Evolutionary conservation across 2,797 vertebrate genomes (phyloP).

Genomic region (Capromys pilorides): DNA sequence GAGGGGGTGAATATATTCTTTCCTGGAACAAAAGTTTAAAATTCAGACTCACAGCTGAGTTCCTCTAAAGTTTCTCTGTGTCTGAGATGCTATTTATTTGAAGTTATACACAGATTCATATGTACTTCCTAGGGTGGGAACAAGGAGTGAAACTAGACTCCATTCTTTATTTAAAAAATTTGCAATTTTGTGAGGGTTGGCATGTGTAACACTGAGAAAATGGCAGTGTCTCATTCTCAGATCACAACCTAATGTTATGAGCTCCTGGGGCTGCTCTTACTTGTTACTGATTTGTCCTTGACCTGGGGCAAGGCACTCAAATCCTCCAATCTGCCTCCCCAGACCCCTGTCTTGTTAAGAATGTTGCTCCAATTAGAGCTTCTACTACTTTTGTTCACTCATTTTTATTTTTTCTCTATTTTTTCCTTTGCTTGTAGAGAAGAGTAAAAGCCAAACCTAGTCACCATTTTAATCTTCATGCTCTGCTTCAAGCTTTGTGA

Average conservation of each 20-base stretch:
- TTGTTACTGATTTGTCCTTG: neutral
- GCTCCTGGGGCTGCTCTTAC: neutral
- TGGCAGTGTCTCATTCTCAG: neutral
- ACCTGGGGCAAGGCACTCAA: neutral
- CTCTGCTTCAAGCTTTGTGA: conserved; percentile 60
- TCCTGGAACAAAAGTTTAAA: neutral
- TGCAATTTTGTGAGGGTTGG: neutral
- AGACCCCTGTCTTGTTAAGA: neutral
- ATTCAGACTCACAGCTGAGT: neutral
- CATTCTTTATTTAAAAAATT: neutral
- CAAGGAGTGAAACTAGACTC: neutral
- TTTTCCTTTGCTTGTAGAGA: neutral
- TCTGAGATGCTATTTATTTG: neutral
- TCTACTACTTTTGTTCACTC: neutral
- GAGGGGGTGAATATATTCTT: neutral
- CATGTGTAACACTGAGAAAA: neutral
- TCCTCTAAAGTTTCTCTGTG: neutral
- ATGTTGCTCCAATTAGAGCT: neutral
- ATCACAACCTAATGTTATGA: neutral
- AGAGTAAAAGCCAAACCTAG: neutral
- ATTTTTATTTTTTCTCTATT: neutral
- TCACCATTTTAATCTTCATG: conserved; percentile 22
- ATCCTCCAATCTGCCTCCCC: neutral
- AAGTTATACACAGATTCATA: neutral
- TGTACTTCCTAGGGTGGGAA: neutral